These are phyloP conservation scores for Salvelinus fontinalis DNA, from an alignment of 2,113 vertebrate species.

Conservation along the genomic window DNA sequence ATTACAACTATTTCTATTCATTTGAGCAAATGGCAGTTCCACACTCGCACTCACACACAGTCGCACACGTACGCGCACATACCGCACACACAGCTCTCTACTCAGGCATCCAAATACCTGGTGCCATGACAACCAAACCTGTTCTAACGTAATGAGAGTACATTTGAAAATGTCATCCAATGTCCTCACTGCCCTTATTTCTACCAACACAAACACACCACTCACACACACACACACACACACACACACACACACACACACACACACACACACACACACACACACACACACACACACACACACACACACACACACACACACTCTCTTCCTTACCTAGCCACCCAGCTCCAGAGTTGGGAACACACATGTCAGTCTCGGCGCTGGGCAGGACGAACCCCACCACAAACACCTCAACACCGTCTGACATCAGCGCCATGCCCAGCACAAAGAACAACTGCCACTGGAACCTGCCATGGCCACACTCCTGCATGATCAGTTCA, in stretches of 20 bases:
- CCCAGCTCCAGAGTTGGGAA: slow-evolving; percentile 91
- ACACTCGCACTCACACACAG: not conserved
- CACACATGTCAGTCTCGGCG: slow-evolving; percentile 95
- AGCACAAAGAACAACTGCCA: slow-evolving; percentile 96
- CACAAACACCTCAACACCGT: slow-evolving; percentile 94
- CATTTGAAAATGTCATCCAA: slow-evolving; percentile 31
- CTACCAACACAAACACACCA: no score
- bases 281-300: no score
- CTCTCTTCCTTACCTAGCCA: slow-evolving; percentile 86
- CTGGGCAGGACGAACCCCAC: slow-evolving; percentile 95
- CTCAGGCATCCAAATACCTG: slow-evolving; percentile 65
- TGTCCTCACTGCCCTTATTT: not conserved
- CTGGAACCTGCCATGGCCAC: slow-evolving; percentile 94
- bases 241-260: not conserved
- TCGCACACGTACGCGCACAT: not conserved
- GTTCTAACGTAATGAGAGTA: slow-evolving; percentile 45
- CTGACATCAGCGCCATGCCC: slow-evolving; percentile 95
- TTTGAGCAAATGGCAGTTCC: no score
- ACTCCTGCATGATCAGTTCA: slow-evolving; percentile 96
- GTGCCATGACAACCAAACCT: slow-evolving; percentile 70
- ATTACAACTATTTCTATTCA: no score
- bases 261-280: not conserved
- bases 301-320: not conserved
- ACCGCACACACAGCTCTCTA: slow-evolving; percentile 12
- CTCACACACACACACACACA: no score